These are phyloP conservation scores for Frankliniella fusca DNA, from an alignment of 2,888 invertebrate species.

Conservation along the genomic window DNA sequence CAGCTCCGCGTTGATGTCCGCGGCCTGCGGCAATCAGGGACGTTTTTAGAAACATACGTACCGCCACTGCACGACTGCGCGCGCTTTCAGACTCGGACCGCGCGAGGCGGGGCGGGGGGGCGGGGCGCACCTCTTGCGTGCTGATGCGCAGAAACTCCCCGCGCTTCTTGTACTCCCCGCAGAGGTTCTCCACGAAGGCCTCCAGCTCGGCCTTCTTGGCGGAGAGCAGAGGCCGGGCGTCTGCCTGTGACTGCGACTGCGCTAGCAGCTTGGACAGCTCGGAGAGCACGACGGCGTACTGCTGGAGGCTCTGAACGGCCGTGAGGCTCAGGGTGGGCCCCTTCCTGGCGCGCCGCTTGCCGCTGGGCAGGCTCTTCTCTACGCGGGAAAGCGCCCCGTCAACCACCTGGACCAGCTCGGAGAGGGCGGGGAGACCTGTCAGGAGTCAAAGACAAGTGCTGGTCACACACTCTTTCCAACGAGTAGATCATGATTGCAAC, in stretches of 20 bases:
- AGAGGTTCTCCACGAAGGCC: background rate
- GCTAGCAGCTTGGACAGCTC: background rate
- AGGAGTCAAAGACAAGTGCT: background rate
- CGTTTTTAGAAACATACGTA: background rate
- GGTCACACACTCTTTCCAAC: background rate
- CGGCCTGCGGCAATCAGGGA: background rate
- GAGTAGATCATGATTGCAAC: too few species aligned
- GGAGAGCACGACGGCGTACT: background rate
- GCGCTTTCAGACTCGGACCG: background rate
- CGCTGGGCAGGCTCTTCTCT: background rate
- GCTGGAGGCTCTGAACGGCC: background rate
- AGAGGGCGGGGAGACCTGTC: background rate
- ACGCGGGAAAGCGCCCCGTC: background rate
- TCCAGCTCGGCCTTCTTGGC: constrained; percentile 4
- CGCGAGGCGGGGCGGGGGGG: background rate
- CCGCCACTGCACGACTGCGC: background rate
- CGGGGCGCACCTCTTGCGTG: background rate
- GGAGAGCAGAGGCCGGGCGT: background rate
- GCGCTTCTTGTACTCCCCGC: background rate
- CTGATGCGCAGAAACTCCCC: background rate
- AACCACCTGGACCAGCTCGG: background rate
- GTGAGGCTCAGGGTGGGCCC: background rate
- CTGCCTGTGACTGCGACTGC: background rate
- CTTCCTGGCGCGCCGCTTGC: background rate
- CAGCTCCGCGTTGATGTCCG: constrained; percentile 2